Percentiles rank a stretch among this genome's conserved stretches.
Evolutionary conservation across 2,888 invertebrate species (phyloP).

Genomic region (Melinopterus prodromus): DNA sequence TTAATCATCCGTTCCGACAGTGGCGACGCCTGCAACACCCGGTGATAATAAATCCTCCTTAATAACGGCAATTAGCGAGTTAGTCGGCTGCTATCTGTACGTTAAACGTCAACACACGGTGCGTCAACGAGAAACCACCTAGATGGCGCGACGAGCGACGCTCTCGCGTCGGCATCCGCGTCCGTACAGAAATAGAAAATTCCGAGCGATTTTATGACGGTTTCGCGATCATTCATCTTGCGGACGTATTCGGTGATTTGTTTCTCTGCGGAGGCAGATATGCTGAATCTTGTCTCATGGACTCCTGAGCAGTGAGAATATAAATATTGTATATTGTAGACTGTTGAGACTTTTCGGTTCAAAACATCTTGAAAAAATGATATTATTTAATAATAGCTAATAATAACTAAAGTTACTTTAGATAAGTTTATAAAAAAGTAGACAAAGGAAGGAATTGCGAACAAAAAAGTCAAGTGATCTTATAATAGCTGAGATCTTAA

Average conservation of each 20-base stretch:
- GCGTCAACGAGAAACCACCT: slow-evolving; percentile 14
- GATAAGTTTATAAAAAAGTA: too few relatives aligned
- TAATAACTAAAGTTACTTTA: too few relatives aligned
- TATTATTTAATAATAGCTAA: too few relatives aligned
- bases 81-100: slow-evolving; percentile 19
- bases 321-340: too few relatives aligned
- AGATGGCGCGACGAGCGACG: slow-evolving; percentile 11
- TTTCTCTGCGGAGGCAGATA: neutral
- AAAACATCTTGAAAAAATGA: too few relatives aligned
- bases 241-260: neutral
- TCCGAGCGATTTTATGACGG: neutral
- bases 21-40: slow-evolving; percentile 24
- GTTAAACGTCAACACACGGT: slow-evolving; percentile 19
- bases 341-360: too few relatives aligned
- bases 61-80: slow-evolving; percentile 24
- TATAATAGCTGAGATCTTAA: too few relatives aligned
- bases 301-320: too few relatives aligned
- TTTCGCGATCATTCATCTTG: neutral
- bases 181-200: neutral
- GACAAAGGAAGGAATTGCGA: too few relatives aligned
- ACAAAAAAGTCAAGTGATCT: too few relatives aligned
- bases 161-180: neutral
- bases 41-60: slow-evolving; percentile 20
- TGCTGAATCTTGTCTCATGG: too few relatives aligned
- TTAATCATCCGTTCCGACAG: slow-evolving; percentile 19